Evolutionary conservation across 2,113 vertebrate genomes (phyloP).

Genomic region (Pituophis catenifer): DNA sequence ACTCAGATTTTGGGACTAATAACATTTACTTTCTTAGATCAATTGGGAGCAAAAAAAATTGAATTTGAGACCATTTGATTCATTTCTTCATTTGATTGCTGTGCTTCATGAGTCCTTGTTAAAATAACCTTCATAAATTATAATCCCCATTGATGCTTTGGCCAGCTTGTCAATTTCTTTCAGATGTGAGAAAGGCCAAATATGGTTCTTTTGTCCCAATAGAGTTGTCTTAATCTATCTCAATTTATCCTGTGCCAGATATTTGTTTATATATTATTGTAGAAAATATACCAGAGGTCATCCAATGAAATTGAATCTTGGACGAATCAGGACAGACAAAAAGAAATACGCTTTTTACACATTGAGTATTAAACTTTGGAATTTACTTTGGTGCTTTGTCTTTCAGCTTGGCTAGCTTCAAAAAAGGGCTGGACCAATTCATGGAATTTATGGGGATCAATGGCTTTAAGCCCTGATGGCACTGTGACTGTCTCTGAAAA

Average conservation of each 20-base stretch:
- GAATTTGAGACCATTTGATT: not conserved
- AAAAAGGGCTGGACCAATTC: not conserved
- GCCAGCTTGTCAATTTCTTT: not conserved
- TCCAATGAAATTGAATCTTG: not conserved
- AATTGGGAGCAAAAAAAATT: not conserved
- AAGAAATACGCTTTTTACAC: not conserved
- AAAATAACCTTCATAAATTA: not conserved
- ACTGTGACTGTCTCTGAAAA: no score
- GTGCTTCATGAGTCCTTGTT: not conserved
- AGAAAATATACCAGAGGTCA: not conserved
- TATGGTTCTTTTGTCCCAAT: not conserved
- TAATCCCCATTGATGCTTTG: not conserved
- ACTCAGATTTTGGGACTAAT: not conserved
- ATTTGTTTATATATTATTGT: not conserved
- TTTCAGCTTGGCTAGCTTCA: not conserved
- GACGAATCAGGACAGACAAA: not conserved
- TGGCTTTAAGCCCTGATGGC: no score
- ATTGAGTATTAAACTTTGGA: no score
- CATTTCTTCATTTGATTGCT: not conserved
- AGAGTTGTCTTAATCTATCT: not conserved
- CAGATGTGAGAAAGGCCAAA: not conserved
- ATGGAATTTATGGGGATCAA: no score
- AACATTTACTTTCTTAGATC: not conserved
- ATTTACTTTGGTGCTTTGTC: not conserved
- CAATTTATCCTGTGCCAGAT: not conserved